Evolutionary conservation across 2,888 invertebrate species (phyloP), one percentile per base, ranked within the genome.

Genomic region (Drosophila anomalata): DNA sequence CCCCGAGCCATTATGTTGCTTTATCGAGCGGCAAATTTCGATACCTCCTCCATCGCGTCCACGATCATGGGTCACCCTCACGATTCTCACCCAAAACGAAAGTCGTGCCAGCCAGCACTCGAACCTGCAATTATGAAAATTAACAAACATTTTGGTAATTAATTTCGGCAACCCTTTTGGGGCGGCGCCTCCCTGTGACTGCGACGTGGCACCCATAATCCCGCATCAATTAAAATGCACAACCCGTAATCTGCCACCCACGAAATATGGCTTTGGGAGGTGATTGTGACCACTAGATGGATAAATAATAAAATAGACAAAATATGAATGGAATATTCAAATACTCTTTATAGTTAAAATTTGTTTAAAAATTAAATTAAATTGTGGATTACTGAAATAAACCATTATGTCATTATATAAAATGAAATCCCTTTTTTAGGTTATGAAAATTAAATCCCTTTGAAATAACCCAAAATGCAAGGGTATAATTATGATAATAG

Each of bases 81-180:
- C 83, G 83, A 82, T 65, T 47, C 58, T 52, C 42, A 12, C 29
- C 44, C 31, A 36, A 33, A 44, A 47, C 55, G 20, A 67, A 63
- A 68, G 59, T 83, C 82, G 71, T 77, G 82, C 52, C 48, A 26
- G 82, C 52, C 48, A 24, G 46, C n/a, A 29, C 48, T 31, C 11
- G 22, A 44, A 73, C 62, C 70, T 77, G 62, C 86, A 85, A 85
- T 85, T 85, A 85, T 84, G 61, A 74, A 75, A 68, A 73, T 75
- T 78, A 72, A 80, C 72, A 88, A 76, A 63, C 71, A 83, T 78
- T 88, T 88, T 71, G 77, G 80, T 87, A 88, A 85, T 88, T 88
- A 88, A 85, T 88, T 85, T 85, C 75, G 65, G 68, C 78, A 72
- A 48, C 63, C 58, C 61, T 63, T 63, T 56, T 60, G 41, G 24